Conservation (phyloP, 2,113 vertebrate genomes). For the Brachyhypopomus gauderio region DNA sequence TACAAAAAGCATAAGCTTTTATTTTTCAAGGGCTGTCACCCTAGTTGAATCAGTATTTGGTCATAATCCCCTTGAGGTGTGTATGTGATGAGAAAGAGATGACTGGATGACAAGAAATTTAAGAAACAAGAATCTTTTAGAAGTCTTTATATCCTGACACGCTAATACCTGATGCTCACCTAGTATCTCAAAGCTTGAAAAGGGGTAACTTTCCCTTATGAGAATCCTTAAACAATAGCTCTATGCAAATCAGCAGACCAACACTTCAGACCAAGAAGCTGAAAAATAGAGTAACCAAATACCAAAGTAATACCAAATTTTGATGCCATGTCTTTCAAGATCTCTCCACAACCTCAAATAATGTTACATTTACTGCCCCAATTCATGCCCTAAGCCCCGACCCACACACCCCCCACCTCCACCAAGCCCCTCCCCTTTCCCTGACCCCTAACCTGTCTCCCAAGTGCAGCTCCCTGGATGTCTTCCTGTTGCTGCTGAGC, state of each 20-base stretch:
- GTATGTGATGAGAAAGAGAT: background rate
- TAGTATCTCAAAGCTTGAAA: background rate
- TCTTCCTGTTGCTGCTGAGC: constrained; percentile 86
- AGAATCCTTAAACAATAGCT: background rate
- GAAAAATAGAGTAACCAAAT: too few relatives aligned
- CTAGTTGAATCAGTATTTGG: constrained; percentile 7
- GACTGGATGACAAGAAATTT: background rate
- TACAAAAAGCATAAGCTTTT: background rate
- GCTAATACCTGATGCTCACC: background rate
- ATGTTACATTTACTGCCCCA: background rate
- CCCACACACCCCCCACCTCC: background rate
- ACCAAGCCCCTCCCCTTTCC: background rate
- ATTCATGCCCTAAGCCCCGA: background rate
- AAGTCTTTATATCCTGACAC: background rate
- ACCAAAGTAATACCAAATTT: too few relatives aligned
- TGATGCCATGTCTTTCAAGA: background rate
- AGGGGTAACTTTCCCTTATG: background rate
- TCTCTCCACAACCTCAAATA: background rate
- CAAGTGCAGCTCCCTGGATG: constrained; percentile 73
- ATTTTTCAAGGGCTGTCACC: background rate
- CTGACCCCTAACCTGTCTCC: constrained; percentile 82
- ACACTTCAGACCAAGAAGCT: background rate
- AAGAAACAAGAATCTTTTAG: background rate
- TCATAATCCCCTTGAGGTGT: background rate
- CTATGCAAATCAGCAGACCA: background rate